A percentile compares a stretch with the other conserved stretches of the same genome.
These are phyloP conservation scores for Poeciliopsis prolifica DNA, from an alignment of 2,113 vertebrate species.

Conservation along the genomic window DNA sequence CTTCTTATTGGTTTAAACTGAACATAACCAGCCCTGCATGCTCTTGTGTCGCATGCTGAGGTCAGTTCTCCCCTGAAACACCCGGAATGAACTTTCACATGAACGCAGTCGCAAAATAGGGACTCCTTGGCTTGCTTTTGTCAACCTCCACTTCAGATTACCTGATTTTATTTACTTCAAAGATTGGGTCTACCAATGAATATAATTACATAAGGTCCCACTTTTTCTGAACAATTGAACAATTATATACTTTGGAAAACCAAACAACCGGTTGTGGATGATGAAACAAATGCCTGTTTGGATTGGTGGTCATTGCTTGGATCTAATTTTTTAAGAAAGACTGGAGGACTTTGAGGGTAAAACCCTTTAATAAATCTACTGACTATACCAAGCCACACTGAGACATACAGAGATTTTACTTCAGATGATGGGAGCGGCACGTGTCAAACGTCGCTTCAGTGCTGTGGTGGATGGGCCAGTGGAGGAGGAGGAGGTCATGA, in stretches of 20 bases:
- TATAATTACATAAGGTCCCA: conserved; percentile 8
- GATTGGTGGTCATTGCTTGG: conserved; percentile 21
- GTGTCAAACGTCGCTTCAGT: conserved; percentile 83
- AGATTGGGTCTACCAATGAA: conserved; percentile 23
- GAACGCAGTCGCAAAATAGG: not conserved
- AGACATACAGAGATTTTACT: conserved; percentile 17
- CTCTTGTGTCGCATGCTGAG: conserved; percentile 22
- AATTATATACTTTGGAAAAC: conserved; percentile 11
- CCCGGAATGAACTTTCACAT: conserved; percentile 19
- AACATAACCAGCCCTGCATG: conserved; percentile 56
- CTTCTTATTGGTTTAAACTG: conserved; percentile 39
- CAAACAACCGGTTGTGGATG: conserved; percentile 10
- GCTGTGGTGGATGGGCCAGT: conserved; percentile 80
- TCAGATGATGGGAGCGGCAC: conserved; percentile 77
- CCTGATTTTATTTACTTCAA: not conserved
- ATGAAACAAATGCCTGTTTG: conserved; percentile 30
- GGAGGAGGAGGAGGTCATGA: conserved; percentile 84
- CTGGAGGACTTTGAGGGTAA: conserved; percentile 14
- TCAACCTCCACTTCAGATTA: conserved; percentile 24
- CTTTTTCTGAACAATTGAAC: conserved; percentile 8
- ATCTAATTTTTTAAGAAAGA: conserved; percentile 27
- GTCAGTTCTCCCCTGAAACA: conserved; percentile 1
- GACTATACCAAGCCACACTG: conserved; percentile 20
- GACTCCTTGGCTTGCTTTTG: conserved; percentile 10
- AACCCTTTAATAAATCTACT: not conserved